Evolutionary conservation across 2,797 vertebrate species (phyloP), one percentile per base, ranked within the genome.

Genomic region (Typhlichthys eigenmanni): DNA sequence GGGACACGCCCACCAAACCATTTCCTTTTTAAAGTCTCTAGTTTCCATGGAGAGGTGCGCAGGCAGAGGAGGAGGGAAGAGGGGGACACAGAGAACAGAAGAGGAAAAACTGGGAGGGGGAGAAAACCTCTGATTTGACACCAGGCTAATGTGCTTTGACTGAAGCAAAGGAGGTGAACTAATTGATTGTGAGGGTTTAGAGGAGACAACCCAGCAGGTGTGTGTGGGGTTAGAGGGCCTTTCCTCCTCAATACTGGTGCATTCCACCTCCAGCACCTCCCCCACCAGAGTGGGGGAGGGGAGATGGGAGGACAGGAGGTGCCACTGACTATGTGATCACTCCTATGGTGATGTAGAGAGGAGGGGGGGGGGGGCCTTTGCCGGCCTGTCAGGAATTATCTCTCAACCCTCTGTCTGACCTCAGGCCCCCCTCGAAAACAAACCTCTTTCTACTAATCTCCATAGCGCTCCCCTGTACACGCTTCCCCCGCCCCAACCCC

Each of bases 151-250:
- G 72, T 64, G 81, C 75, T 87, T 84, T 86, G 87, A 88, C 88
- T 88, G 83, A 78, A 82, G 69, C 13, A 53, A 68, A 79, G 81
- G 85, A 85, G 88, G 89, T 80, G 91, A 92, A 92, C 91, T 91
- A 92, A 92, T 92, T 89, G 91, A 93, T 92, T 91, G 64, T 76
- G 82, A 88, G 88, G 87, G 85, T 83, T 86, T 85, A 71, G 66
- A 79, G 86, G 86, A 88, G 83, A 87, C 69, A 82, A 86, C 84
- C 79, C 88, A 89, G 90, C 88, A 92, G 91, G 89, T 92, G 91
- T 80, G 83, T 73, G 76, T 62, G 43, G 43, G 13, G 38, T 24
- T 49, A 11, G 34, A 54, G 68, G 53, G 66, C 61, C 17, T 54
- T 24, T 24, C 52, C 52, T 57, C 63, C 52, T 57, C 63, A 54